A percentile compares a stretch with the other conserved stretches of the same genome.
Conservation (phyloP, 2,888 invertebrate species). For the Drosophila paramelanica region DNA sequence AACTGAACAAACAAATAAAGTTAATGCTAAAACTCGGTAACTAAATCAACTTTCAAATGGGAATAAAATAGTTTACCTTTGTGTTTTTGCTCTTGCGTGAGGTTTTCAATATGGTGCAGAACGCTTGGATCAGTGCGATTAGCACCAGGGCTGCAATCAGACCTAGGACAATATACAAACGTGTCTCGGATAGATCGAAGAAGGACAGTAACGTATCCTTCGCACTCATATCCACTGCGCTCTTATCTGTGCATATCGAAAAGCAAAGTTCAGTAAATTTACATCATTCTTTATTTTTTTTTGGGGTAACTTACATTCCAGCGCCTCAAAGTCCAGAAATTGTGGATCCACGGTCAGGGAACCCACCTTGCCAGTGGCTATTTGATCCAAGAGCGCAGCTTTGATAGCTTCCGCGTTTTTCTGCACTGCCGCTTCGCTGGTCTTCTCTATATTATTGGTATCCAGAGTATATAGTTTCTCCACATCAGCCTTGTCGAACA, state of each 20-base stretch:
- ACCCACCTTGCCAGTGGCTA: conserved; percentile 91
- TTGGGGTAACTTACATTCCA: conserved; percentile 87
- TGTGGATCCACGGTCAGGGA: conserved; percentile 92
- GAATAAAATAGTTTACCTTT: conserved; percentile 87
- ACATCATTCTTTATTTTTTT: fast-evolving
- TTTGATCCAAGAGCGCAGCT: conserved; percentile 88
- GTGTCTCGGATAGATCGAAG: conserved; percentile 89
- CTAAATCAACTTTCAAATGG: background rate
- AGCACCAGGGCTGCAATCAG: conserved; percentile 92
- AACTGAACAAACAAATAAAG: conserved; percentile 33
- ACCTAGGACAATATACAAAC: conserved; percentile 92
- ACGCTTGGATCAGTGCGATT: conserved; percentile 93
- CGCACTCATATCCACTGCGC: conserved; percentile 60
- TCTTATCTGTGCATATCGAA: conserved; percentile 62
- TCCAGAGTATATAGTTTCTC: conserved; percentile 87
- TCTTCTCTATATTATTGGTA: conserved; percentile 63
- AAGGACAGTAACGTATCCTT: conserved; percentile 85
- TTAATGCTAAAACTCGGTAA: conserved; percentile 31
- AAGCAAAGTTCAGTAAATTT: background rate
- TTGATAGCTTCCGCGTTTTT: conserved; percentile 84
- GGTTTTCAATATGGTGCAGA: conserved; percentile 91
- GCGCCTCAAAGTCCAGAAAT: conserved; percentile 90
- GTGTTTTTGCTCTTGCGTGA: conserved; percentile 87
- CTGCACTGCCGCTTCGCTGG: conserved; percentile 58
- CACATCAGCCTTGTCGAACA: conserved; percentile 89